Percentiles rank a stretch among this genome's conserved stretches.
Evolutionary conservation across 2,888 invertebrate species (phyloP).

Genomic region (Sipunculus nudus): DNA sequence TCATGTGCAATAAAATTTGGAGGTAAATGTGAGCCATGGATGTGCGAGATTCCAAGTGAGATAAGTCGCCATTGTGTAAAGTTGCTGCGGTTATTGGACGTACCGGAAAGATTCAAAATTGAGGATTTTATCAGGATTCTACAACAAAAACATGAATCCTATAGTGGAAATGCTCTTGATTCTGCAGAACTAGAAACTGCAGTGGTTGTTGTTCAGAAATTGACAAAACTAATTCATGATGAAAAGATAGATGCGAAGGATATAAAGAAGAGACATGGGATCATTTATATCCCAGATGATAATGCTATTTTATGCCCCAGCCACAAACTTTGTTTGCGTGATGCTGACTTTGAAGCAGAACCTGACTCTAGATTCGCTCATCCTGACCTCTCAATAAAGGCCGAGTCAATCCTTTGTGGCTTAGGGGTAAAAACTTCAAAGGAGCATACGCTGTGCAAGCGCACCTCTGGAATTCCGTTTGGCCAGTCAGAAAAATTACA

Average conservation of each 20-base stretch:
- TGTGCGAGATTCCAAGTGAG: too few species aligned
- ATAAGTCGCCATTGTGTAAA: too few species aligned
- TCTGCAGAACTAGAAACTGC: constrained; percentile 18
- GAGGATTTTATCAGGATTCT: constrained; percentile 20
- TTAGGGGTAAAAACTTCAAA: constrained; percentile 39
- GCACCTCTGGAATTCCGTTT: constrained; percentile 44
- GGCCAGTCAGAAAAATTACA: constrained; percentile 55
- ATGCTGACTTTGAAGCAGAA: too few species aligned
- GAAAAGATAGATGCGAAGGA: constrained; percentile 2
- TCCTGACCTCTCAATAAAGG: too few species aligned
- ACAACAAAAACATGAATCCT: constrained; percentile 7
- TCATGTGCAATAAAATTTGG: too few species aligned
- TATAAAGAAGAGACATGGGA: constrained; percentile 23
- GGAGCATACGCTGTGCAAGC: constrained; percentile 28
- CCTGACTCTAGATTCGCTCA: too few species aligned
- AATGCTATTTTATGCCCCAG: too few species aligned
- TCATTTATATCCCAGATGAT: constrained; percentile 45
- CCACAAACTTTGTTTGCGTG: too few species aligned
- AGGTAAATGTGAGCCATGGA: too few species aligned
- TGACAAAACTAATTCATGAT: constrained; percentile 25
- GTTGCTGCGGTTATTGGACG: too few species aligned
- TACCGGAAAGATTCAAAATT: constrained; percentile 34
- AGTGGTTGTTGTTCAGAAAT: constrained; percentile 16
- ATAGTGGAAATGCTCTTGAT: constrained; percentile 14
- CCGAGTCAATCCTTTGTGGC: too few species aligned